Evolutionary conservation across 2,888 invertebrate genomes (phyloP).

Genomic region (Lamellibrachia satsuma): DNA sequence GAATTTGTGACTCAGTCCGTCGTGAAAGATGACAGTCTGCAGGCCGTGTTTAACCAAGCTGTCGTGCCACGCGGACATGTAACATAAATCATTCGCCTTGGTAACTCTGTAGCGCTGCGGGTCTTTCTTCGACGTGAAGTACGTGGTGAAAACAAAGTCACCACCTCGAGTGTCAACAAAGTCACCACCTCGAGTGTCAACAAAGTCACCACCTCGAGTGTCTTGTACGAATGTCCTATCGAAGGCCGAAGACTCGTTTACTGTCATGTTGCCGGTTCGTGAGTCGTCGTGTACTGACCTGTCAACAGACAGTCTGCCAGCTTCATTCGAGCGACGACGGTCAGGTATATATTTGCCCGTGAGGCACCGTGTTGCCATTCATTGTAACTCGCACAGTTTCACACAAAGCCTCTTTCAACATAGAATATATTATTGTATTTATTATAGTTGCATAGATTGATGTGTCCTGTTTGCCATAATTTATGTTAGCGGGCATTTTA

Average conservation of each 20-base stretch:
- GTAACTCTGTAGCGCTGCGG: not conserved
- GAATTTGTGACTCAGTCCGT: not conserved
- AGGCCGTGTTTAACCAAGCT: not conserved
- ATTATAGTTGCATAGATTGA: not conserved
- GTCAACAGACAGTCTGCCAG: too few species aligned
- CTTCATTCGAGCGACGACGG: too few species aligned
- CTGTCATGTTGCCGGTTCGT: too few species aligned
- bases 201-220: not conserved
- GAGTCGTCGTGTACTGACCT: too few species aligned
- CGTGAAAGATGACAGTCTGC: not conserved
- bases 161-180: not conserved
- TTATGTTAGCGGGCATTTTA: not conserved
- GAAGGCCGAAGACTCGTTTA: too few species aligned
- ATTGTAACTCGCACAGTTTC: too few species aligned
- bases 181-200: not conserved
- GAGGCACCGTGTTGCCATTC: too few species aligned
- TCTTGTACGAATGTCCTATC: not conserved
- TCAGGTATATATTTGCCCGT: too few species aligned
- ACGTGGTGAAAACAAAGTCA: not conserved
- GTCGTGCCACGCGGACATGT: not conserved
- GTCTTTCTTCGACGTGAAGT: conserved; percentile 13
- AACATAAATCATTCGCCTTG: not conserved
- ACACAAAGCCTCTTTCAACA: too few species aligned
- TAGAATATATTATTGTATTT: too few species aligned
- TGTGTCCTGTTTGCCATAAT: too few species aligned